phyloP scores from a whole-genome alignment of 2,113 vertebrate species.

The Gadus chalcogrammus region DNA sequence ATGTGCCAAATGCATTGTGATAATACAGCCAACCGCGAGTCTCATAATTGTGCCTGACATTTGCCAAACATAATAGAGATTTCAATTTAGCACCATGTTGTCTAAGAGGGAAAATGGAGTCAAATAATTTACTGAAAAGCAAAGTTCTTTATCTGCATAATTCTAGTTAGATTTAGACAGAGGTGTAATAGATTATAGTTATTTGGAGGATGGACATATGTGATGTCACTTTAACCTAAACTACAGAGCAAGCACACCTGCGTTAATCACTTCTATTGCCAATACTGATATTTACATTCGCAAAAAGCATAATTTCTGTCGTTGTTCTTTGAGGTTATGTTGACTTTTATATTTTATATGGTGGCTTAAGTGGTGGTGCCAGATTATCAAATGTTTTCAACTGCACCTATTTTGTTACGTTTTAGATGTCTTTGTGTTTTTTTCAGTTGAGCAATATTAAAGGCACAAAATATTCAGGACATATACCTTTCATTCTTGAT shows the following conservation, averaged over 20 bases:
- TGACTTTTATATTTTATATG: constrained; percentile 39
- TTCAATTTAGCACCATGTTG: constrained; percentile 50
- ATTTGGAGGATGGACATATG: constrained; percentile 25
- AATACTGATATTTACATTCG: constrained; percentile 60
- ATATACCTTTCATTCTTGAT: constrained; percentile 37
- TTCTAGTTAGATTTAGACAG: constrained; percentile 31
- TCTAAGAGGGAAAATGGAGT: constrained; percentile 35
- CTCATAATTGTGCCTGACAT: constrained; percentile 66
- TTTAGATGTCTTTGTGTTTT: constrained; percentile 15
- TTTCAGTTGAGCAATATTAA: constrained; percentile 51
- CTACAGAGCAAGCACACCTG: constrained; percentile 50
- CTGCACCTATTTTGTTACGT: constrained; percentile 31
- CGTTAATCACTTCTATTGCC: constrained; percentile 57
- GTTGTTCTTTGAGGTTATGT: constrained; percentile 1
- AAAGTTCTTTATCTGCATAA: constrained; percentile 29
- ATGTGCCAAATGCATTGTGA: constrained; percentile 76
- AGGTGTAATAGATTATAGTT: constrained; percentile 41
- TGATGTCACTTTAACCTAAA: constrained; percentile 45
- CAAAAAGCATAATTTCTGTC: constrained; percentile 43
- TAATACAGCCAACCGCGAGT: constrained; percentile 62
- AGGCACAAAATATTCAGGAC: constrained; percentile 46
- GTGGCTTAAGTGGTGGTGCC: constrained; percentile 44
- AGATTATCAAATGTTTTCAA: constrained; percentile 36
- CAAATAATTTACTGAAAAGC: constrained; percentile 32
- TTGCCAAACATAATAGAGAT: constrained; percentile 58